Percentiles rank a stretch among this genome's conserved stretches.
Conservation (phyloP, 2,888 invertebrate species). For the Troilus luridus region DNA sequence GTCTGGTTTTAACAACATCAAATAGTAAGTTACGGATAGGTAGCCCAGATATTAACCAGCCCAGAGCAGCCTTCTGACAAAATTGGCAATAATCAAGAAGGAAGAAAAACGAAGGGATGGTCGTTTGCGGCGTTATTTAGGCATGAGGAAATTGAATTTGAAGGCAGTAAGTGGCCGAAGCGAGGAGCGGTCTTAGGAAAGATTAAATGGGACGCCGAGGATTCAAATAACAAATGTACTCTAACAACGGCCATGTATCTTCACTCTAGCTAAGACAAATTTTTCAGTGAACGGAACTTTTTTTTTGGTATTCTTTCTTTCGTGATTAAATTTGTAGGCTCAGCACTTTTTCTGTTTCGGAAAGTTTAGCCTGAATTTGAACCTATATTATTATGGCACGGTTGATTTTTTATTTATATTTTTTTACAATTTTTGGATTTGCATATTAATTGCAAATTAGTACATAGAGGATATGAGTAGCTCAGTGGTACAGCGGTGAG, state of each 20-base stretch:
- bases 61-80: neutral
- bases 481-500: too few species aligned
- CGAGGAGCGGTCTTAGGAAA: neutral
- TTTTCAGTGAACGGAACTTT: neutral
- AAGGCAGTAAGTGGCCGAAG: neutral
- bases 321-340: neutral
- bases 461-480: too few species aligned
- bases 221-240: conserved; percentile 2
- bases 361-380: too few species aligned
- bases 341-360: neutral
- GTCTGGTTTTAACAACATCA: neutral
- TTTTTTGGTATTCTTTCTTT: neutral
- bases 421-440: too few species aligned
- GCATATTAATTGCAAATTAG: too few species aligned
- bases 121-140: neutral
- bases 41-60: neutral
- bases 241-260: neutral
- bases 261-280: neutral
- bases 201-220: neutral
- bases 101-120: neutral
- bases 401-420: too few species aligned
- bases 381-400: too few species aligned
- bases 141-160: neutral
- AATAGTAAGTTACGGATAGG: neutral
- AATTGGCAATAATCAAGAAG: neutral